These are phyloP conservation scores for Sebastes reedi DNA, from an alignment of 2,797 vertebrate species.

Conservation along the genomic window DNA sequence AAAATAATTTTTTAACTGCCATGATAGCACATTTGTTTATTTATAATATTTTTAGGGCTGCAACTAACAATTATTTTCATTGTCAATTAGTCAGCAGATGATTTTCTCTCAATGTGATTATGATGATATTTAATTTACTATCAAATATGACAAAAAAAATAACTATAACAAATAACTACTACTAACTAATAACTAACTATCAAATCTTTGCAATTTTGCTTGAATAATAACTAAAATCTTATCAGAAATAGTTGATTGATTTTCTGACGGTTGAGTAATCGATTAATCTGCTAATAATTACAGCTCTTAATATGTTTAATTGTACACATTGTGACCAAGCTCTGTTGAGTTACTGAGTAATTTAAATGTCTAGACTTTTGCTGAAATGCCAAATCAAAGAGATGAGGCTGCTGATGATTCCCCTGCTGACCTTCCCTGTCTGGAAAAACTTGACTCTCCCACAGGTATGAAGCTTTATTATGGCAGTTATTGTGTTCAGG, in stretches of 20 bases:
- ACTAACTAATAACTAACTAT: not conserved
- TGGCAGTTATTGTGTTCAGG: conserved; percentile 42
- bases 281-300: not conserved
- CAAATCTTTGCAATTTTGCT: not conserved
- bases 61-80: not conserved
- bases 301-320: not conserved
- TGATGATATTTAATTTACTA: no score
- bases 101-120: not conserved
- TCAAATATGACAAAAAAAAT: not conserved
- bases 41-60: not conserved
- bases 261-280: not conserved
- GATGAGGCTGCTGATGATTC: conserved; percentile 35
- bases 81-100: not conserved
- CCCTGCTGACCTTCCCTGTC: conserved; percentile 64
- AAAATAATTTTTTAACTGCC: not conserved
- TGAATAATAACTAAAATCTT: not conserved
- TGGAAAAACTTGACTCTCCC: conserved; percentile 70
- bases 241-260: not conserved
- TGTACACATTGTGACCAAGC: not conserved
- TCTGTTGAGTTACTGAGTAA: not conserved
- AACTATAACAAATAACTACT: no score
- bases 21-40: not conserved
- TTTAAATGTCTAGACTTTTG: conserved; percentile 33
- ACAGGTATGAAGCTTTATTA: conserved; percentile 62
- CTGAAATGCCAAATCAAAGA: conserved; percentile 61